Conservation (phyloP, 2,797 vertebrate genomes). For the Tinamus major region DNA sequence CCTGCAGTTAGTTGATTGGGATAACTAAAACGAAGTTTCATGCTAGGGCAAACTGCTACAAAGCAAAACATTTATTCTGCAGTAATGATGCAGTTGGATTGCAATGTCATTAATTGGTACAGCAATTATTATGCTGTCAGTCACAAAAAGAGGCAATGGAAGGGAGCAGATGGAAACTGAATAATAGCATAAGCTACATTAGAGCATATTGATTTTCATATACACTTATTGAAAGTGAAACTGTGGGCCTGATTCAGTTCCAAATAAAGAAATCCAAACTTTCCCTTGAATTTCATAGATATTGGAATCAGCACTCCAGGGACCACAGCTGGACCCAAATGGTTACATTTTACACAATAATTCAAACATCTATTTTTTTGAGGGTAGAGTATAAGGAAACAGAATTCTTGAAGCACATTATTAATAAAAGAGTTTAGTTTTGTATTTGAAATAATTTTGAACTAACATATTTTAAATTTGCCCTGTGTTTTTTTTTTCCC, state of each 20-base stretch:
- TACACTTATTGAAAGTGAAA: conserved; percentile 50
- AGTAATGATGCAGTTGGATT: conserved; percentile 48
- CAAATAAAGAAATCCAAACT: conserved; percentile 33
- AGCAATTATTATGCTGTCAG: conserved; percentile 54
- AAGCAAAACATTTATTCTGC: conserved; percentile 66
- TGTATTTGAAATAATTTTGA: not conserved
- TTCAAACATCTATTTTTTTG: not conserved
- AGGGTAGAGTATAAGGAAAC: not conserved
- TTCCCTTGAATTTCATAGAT: conserved; percentile 7
- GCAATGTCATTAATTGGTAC: conserved; percentile 59
- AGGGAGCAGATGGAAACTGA: conserved; percentile 63
- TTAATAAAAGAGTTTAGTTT: not conserved
- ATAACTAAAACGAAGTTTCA: conserved; percentile 63
- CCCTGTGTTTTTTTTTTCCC: too few species aligned
- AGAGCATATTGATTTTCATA: conserved; percentile 40
- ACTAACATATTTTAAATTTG: not conserved
- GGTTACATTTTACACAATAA: not conserved
- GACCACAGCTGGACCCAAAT: not conserved
- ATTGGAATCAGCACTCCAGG: not conserved
- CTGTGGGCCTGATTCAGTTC: not conserved
- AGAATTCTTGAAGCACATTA: not conserved
- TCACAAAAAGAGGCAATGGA: conserved; percentile 50
- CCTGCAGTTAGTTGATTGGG: conserved; percentile 44
- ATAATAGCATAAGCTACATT: conserved; percentile 49
- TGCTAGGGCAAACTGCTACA: conserved; percentile 55